Conservation (phyloP, 2,888 invertebrate species). For the Drosophila affinis region DNA sequence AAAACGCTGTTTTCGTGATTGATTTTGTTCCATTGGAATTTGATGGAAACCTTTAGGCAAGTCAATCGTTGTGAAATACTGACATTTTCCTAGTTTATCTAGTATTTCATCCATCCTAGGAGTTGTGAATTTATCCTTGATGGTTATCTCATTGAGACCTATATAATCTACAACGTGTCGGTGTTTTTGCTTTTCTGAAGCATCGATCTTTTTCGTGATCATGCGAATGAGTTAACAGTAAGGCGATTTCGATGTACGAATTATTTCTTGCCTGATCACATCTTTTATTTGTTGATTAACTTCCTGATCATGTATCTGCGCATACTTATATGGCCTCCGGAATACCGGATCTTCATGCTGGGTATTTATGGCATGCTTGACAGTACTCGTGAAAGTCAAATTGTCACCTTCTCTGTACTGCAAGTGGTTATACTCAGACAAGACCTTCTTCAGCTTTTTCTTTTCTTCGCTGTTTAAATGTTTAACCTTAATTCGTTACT, state of each 20-base stretch:
- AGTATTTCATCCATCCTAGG: too few relatives aligned
- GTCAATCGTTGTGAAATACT: too few relatives aligned
- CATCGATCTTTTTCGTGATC: too few relatives aligned
- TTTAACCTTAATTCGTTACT: too few relatives aligned
- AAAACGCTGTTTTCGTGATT: not conserved
- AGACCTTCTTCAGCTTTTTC: not conserved
- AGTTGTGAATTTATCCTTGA: too few relatives aligned
- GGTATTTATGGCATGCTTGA: not conserved
- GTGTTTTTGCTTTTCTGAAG: too few relatives aligned
- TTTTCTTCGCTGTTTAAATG: too few relatives aligned
- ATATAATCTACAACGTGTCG: too few relatives aligned
- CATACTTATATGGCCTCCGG: not conserved
- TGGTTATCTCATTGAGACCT: too few relatives aligned
- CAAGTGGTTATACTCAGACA: not conserved
- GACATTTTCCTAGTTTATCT: too few relatives aligned
- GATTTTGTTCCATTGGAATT: too few relatives aligned
- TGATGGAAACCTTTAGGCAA: too few relatives aligned
- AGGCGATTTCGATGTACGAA: conserved; percentile 7
- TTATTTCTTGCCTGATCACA: not conserved
- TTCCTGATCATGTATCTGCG: not conserved
- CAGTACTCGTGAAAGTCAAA: not conserved
- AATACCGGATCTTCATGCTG: not conserved
- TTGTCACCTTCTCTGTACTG: not conserved
- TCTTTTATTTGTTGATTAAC: not conserved
- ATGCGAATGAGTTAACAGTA: not conserved